Base-by-base conservation (phyloP, 2,797 vertebrate species). In the Melanotaenia nigrans region DNA sequence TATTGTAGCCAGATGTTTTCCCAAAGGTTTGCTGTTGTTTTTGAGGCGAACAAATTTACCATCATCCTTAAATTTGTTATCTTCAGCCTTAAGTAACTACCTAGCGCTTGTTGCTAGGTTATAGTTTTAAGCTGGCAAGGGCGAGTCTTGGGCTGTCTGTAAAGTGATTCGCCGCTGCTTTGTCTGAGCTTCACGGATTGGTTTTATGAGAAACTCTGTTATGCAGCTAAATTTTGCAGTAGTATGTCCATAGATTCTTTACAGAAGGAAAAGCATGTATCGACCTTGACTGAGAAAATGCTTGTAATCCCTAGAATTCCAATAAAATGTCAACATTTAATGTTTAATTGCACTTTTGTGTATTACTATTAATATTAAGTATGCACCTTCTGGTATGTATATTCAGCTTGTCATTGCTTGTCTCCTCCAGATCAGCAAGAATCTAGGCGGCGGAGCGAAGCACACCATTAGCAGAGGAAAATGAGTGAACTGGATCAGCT, bases 401-500 rank as follows among this genome's bases (percentile, higher is more conserved):
- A 58, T 66, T 85, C 10, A 87, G 14, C 24, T 12, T 73, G 22
- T 78, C 9, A 3, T 75, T 64, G 67, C 30, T 78, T 54, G 85
- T 28, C 70, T 78, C 40, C 64, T 75, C 22, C 78, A 99, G 97
- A 96, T 95, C 94, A 92, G 93, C 89, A 95, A 92, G 92, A 93
- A 93, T 95, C 94, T 91, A 89, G 89, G 96, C 93, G 94, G 94
- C 92, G 94, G 94, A 92, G 93, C 82, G 92, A 95, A 95, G 95
- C 93, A 86, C 94, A 95, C 93, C 92, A 94, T 94, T 94, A 95
- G 95, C 89, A 94, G 90, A 94, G 92, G 95, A 99, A 97, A 96
- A 99, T 99, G 98, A 99, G 97, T 83, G 98, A 99, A 94, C 96
- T 99, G 74, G 98, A 99, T 93, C 96, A 97, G 95, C 94, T 98